phyloP scores from a whole-genome alignment of 2,113 vertebrate genomes.

The Nothobranchius furzeri region DNA sequence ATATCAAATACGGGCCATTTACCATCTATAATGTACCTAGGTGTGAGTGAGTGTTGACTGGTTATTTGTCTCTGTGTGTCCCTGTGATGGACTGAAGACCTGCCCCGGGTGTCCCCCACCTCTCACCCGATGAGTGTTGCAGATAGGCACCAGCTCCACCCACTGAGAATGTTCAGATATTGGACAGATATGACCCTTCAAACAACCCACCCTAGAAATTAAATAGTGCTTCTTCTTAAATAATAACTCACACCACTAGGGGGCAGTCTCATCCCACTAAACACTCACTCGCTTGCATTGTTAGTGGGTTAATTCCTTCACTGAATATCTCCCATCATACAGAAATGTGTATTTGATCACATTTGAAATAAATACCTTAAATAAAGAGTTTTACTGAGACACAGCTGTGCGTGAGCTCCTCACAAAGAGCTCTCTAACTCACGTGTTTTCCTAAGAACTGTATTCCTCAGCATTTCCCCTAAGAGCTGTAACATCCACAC shows the following conservation, averaged over 20 bases:
- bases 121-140: too few species aligned
- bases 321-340: background rate
- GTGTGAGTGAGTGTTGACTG: too few species aligned
- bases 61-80: too few species aligned
- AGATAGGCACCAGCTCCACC: too few species aligned
- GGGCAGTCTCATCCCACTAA: constrained; percentile 58
- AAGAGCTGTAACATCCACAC: constrained; percentile 14
- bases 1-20: too few species aligned
- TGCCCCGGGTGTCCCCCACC: too few species aligned
- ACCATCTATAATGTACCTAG: too few species aligned
- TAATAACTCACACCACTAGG: constrained; percentile 53
- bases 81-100: too few species aligned
- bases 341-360: background rate
- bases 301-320: constrained; percentile 3
- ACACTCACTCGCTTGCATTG: background rate
- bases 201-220: too few species aligned
- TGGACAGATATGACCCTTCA: too few species aligned
- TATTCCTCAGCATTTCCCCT: constrained; percentile 17
- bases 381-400: background rate
- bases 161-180: too few species aligned
- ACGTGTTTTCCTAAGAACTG: constrained; percentile 5
- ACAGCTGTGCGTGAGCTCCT: background rate
- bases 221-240: constrained; percentile 4
- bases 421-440: constrained; percentile 13
- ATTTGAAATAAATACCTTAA: background rate